Base-by-base conservation (phyloP, 2,888 invertebrate species). In the Rotaria socialis region DNA sequence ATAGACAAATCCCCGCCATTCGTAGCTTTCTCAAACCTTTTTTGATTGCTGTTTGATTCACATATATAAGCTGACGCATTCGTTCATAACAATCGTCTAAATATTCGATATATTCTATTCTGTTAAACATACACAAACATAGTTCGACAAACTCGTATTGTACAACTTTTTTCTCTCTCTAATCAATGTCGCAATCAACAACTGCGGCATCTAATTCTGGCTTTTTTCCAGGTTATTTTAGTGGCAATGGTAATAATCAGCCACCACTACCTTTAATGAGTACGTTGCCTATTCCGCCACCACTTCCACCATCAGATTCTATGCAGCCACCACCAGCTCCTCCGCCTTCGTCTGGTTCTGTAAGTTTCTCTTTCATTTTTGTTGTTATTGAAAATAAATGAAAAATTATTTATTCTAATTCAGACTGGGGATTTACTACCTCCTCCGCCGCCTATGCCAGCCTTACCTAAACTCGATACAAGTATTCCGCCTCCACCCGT, bases 221-320 rank as follows among this genome's bases (percentile, higher is more conserved):
- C 67, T 67, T 67, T 35, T 67, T 67, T 67, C 16, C 67, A 67
- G 67, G 35, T 67, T 67, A 27, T 67, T 67, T 67, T 35, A 67
- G 35, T 35, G 27, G 14, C 3, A 67, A 67, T 67, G 67, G 67
- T 41, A 67, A 67, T 27, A 67, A 67, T 67, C 67, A 35, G 35
- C 27, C 67, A 19, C 27, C 67, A 67, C 4, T 27, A 19, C 35
- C 35, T 67, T 27, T 35, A 35, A 67, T 67, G 67, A 67, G 35
- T 67, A 67, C 67, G 35, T 35, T 35, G 67, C 16, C 27, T 19
- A 7, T 67, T 16, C 67, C 67, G 5, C 67, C 67, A 35, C 67
- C 67, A 67, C 67, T 7, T 0, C 67, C 67, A 41, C 67, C 67
- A 35, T 19, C 67, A 60, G 60, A 60, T 60, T 60, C 27, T 60